Base-by-base conservation (phyloP, 2,113 vertebrate species). In the Tretioscincus oriximinensis region DNA sequence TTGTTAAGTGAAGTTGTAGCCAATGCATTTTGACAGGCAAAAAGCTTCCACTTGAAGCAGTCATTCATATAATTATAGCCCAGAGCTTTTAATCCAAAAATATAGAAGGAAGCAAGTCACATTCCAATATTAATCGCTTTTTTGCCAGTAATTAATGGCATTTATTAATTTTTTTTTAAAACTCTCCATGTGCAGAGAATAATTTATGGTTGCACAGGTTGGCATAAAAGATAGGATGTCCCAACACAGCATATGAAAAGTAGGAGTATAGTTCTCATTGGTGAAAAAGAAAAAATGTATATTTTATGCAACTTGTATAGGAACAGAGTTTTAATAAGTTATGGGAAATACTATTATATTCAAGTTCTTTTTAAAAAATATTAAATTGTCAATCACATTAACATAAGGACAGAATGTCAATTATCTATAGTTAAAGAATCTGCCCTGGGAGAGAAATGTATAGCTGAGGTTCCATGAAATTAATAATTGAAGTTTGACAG, bases 21-120 rank as follows among this genome's bases (percentile, higher is more conserved):
- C 68, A 76, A 77, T 76, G 31, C 82, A 28, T 88, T 93, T 86
- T 71, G 64, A 85, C 66, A 75, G 74, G 45, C 63, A 91, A 61
- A 78, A 14, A 29, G 54, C 20, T 75, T 83, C 58, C 51, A 47
- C 20, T 84, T 47, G 1, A 14, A 82, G 26, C 26, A 89, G 76
- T 86, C 66, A 76, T 73, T 84, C 60, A 29, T 82, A 28, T 9
- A 82, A 72, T 47, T 79, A 75, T 18, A 88, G 28, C 84, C 88
- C 77, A 81, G 7, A 11, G 22, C 69, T 82, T 81, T 64, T 88
- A 78, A 68, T 73, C 72, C 65, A 85, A 84, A 71, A 77, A 31
- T 81, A 26, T 26, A 78, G 18, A 12, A 78, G 78, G 72, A 2
- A 73, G 4, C 8, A 73, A 67, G 71, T 67, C 49, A 67, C 26